Conservation (phyloP, 2,797 vertebrate genomes). For the Cynopterus sphinx region DNA sequence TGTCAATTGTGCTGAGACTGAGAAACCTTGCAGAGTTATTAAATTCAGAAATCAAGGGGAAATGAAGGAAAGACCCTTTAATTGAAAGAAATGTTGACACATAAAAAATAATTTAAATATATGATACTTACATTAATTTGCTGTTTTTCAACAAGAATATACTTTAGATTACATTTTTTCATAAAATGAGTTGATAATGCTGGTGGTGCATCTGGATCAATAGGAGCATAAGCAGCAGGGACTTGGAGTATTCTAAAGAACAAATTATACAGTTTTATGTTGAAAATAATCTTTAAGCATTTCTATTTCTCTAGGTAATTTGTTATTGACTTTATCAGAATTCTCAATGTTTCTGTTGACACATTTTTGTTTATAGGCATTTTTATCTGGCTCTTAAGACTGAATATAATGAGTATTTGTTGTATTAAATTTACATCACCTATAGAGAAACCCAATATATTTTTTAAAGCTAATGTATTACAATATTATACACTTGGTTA, state of each 20-base stretch:
- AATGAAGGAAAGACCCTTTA: background rate
- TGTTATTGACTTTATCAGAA: background rate
- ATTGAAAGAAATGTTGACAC: background rate
- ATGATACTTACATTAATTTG: constrained; percentile 88
- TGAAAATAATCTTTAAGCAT: background rate
- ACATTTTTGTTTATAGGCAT: background rate
- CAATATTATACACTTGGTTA: background rate
- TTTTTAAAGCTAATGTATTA: constrained; percentile 2
- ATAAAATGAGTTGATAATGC: constrained; percentile 87
- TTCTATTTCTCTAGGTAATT: background rate
- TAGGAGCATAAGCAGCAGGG: constrained; percentile 92
- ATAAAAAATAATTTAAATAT: background rate
- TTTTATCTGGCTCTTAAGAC: constrained; percentile 1
- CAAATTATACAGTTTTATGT: background rate
- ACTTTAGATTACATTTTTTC: constrained; percentile 87
- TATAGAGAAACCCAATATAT: constrained; percentile 35
- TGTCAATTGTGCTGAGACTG: background rate
- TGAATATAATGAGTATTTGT: background rate
- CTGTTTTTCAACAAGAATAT: constrained; percentile 91
- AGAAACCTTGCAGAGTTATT: background rate
- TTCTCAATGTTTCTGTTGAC: background rate
- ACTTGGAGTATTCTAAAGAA: constrained; percentile 90
- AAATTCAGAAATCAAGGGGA: constrained; percentile 16
- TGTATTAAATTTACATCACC: background rate
- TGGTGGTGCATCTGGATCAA: constrained; percentile 92